Conservation (phyloP, 2,113 vertebrate species). For the Cynocephalus volans region DNA sequence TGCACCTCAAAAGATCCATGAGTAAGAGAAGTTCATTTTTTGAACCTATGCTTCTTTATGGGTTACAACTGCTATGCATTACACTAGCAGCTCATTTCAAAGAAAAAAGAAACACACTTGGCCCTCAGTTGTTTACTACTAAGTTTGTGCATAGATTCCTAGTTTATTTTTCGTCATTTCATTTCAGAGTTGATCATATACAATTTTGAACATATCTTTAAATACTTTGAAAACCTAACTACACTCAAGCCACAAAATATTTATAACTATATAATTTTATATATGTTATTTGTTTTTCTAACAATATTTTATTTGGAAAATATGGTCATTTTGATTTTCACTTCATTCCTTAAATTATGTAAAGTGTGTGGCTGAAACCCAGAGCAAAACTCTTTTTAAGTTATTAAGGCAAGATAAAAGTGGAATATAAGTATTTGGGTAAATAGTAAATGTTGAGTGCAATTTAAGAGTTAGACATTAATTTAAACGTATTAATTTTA, state of each 20-base stretch:
- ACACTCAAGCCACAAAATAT: background rate
- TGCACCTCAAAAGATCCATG: background rate
- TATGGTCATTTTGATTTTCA: background rate
- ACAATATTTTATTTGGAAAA: background rate
- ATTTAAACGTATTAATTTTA: slow-evolving; percentile 76
- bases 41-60: background rate
- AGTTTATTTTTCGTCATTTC: background rate
- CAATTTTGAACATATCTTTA: background rate
- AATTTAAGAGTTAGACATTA: slow-evolving; percentile 71
- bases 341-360: slow-evolving; percentile 34
- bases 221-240: slow-evolving; percentile 3
- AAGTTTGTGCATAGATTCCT: background rate
- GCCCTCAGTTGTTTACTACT: background rate
- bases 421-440: slow-evolving; percentile 62
- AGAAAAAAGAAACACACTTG: background rate
- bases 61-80: background rate
- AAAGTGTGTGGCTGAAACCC: background rate
- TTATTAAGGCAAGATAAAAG: background rate
- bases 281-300: background rate
- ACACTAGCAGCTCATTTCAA: background rate
- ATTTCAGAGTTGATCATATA: background rate
- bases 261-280: background rate
- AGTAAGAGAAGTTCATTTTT: background rate
- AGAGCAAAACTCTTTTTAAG: background rate
- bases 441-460: background rate